Base-by-base conservation (phyloP, 2,797 vertebrate species). In the Rousettus madagascariensis region DNA sequence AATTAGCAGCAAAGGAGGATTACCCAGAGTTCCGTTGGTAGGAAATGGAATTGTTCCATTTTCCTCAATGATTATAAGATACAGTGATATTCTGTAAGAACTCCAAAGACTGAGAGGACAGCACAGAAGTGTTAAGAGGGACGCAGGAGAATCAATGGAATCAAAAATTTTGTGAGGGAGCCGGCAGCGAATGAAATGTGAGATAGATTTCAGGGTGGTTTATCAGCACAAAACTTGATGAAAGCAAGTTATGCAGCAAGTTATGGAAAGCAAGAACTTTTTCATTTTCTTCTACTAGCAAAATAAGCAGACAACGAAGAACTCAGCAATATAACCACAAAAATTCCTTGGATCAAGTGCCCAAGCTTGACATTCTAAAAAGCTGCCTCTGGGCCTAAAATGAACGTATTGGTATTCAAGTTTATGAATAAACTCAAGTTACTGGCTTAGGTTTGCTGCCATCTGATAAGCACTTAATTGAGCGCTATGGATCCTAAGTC, bases 1-100 rank as follows among this genome's bases (percentile, higher is more conserved):
- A 97, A 61, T 87, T 92, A 96, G 74, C 49, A 90, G 72, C 59
- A 77, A 84, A 96, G 66, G 93, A 93, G 7, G 41, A 95, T 89
- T 86, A 90, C 43, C 77, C 43, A 90, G 61, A 95, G 92, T 28
- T 69, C 51, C 11, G 17, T 90, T 94, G 78, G 33, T 28, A 51
- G 88, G 88, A 96, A 96, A 90, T 87, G 46, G 90, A 95, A 85
- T 53, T 80, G 66, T 78, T 83, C 30, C 75, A 72, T 84, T 94
- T 90, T 92, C 80, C 69, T 87, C 63, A 46, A 11, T 90, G 63
- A 85, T 88, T 61, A 51, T 24, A 79, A 85, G 80, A 36, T 71
- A 77, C 24, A 28, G 43, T 59, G 72, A 68, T 80, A 82, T 94
- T 93, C 86, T 68, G 38, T 38, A 80, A 61, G 43, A 63, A 78